Percentiles rank a stretch among this genome's conserved stretches.
phyloP scores from a whole-genome alignment of 2,113 vertebrate genomes.

The Corythornis cristatus region DNA sequence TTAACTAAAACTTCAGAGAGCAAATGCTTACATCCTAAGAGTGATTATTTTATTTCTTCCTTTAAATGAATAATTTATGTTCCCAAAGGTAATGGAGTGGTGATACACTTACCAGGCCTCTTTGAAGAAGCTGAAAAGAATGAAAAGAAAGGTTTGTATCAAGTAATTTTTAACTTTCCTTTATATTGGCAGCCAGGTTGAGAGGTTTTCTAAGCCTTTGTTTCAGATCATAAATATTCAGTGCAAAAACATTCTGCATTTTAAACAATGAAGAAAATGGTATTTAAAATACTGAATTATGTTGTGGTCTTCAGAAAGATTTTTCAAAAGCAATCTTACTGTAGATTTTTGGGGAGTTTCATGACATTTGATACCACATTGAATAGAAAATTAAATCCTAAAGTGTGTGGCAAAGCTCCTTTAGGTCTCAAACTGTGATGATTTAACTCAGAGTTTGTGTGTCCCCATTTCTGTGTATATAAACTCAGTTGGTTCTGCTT shows the following conservation, averaged over 20 bases:
- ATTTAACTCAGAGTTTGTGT: background rate
- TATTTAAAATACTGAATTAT: background rate
- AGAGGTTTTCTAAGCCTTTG: background rate
- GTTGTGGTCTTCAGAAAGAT: background rate
- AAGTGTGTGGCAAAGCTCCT: background rate
- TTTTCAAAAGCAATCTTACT: background rate
- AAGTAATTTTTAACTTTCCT: slow-evolving; percentile 12
- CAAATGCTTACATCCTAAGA: background rate
- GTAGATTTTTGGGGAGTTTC: background rate
- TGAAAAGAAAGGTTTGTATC: slow-evolving; percentile 91
- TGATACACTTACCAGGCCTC: slow-evolving; percentile 95
- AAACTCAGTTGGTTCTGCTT: background rate
- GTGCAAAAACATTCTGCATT: background rate
- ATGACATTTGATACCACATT: background rate
- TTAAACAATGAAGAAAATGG: background rate
- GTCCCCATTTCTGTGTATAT: background rate
- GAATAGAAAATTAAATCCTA: background rate
- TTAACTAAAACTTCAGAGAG: background rate
- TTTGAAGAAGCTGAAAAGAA: slow-evolving; percentile 99
- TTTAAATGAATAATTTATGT: slow-evolving; percentile 37
- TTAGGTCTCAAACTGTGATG: background rate
- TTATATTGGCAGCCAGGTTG: background rate
- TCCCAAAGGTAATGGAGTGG: slow-evolving; percentile 92
- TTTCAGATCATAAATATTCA: background rate
- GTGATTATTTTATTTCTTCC: background rate